phyloP scores from a whole-genome alignment of 2,113 vertebrate species.

The Phodopus roborovskii region DNA sequence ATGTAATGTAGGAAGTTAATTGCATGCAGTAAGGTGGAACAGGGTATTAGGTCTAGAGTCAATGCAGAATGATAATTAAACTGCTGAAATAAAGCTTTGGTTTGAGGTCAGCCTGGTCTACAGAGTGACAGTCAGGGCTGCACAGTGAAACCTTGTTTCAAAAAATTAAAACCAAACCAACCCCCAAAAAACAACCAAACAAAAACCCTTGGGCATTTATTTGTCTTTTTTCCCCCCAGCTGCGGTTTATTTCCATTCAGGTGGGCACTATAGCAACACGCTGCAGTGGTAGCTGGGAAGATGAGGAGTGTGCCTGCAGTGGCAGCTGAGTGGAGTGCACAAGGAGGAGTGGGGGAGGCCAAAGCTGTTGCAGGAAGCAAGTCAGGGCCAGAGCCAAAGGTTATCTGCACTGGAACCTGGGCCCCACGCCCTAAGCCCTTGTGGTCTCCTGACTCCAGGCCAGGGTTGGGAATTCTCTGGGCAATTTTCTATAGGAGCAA shows the following conservation, averaged over 20 bases:
- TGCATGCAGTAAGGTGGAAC: not conserved
- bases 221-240: not conserved
- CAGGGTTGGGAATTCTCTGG: not conserved
- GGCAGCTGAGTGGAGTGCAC: not conserved
- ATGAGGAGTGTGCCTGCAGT: not conserved
- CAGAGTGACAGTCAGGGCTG: not conserved
- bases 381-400: not conserved
- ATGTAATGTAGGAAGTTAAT: not conserved
- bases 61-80: constrained; percentile 17
- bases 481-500: not conserved
- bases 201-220: not conserved
- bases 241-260: not conserved
- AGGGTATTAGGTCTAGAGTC: not conserved
- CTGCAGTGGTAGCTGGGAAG: not conserved
- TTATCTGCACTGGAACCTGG: not conserved
- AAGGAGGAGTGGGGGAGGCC: not conserved
- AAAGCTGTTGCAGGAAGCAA: not conserved
- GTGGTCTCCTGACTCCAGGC: not conserved
- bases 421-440: not conserved
- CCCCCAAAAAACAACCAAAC: not conserved
- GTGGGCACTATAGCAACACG: not conserved
- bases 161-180: not conserved
- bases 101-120: not conserved
- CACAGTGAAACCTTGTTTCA: not conserved
- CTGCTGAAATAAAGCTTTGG: constrained; percentile 1